Evolutionary conservation across 2,888 invertebrate species (phyloP).

Genomic region (Dryomyza anilis): DNA sequence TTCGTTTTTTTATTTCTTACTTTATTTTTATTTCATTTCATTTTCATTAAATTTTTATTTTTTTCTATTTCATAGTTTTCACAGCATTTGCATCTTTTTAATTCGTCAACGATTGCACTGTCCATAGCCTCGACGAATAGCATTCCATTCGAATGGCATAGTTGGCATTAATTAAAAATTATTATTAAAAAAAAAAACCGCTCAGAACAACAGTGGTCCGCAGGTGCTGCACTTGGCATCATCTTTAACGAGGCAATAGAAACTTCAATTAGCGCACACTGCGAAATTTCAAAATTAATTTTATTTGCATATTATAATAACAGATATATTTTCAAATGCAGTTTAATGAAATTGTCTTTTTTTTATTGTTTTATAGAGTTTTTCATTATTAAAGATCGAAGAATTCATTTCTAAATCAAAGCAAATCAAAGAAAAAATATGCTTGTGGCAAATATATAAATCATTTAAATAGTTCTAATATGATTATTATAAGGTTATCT

Average conservation of each 20-base stretch:
- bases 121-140: not conserved
- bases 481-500: too few species aligned
- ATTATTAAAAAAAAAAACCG: not conserved
- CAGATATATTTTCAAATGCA: too few species aligned
- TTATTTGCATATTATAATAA: constrained; percentile 4
- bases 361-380: too few species aligned
- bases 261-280: constrained; percentile 11
- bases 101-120: not conserved
- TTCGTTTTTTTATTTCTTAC: too few species aligned
- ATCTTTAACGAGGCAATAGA: constrained; percentile 1
- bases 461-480: too few species aligned
- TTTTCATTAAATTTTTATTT: not conserved
- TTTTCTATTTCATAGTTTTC: not conserved
- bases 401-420: too few species aligned
- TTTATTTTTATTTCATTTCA: too few species aligned
- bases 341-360: too few species aligned
- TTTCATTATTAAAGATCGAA: too few species aligned
- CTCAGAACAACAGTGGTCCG: not conserved
- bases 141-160: not conserved
- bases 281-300: constrained; percentile 3
- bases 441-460: too few species aligned
- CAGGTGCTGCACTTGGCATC: not conserved
- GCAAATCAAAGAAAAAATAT: too few species aligned
- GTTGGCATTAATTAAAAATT: constrained; percentile 19
- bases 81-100: not conserved